These are phyloP conservation scores for Euphonia xanthogaster DNA, from an alignment of 2,797 vertebrate species.

Conservation along the genomic window DNA sequence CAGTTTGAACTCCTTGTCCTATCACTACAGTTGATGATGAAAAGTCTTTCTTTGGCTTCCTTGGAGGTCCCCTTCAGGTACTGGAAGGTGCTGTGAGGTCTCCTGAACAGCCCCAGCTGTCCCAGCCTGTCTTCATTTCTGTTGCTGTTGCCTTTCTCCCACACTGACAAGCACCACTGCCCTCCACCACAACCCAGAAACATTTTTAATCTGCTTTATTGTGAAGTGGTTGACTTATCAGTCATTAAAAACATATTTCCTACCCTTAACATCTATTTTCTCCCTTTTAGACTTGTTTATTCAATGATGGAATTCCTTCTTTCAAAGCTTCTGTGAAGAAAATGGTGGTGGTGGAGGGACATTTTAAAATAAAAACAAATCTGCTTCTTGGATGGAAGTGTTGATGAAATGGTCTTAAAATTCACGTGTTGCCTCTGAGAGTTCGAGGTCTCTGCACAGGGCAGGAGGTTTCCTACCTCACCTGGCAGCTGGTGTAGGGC, in stretches of 20 bases:
- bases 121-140: background rate
- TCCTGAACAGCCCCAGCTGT: background rate
- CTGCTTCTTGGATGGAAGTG: background rate
- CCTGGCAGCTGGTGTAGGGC: background rate
- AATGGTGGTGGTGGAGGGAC: background rate
- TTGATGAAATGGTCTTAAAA: background rate
- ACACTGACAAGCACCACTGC: background rate
- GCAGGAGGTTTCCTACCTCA: background rate
- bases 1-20: background rate
- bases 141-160: background rate
- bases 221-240: background rate
- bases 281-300: background rate
- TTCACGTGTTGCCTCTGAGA: background rate
- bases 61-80: background rate
- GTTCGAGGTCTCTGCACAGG: background rate
- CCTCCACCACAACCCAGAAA: background rate
- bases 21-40: background rate
- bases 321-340: background rate
- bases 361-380: background rate
- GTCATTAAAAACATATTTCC: background rate
- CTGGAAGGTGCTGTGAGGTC: background rate
- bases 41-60: background rate
- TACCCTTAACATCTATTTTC: background rate
- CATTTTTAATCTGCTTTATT: background rate
- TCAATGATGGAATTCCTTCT: background rate